phyloP scores from a whole-genome alignment of 2,888 invertebrate genomes.

The Mesorhabditis sp. region DNA sequence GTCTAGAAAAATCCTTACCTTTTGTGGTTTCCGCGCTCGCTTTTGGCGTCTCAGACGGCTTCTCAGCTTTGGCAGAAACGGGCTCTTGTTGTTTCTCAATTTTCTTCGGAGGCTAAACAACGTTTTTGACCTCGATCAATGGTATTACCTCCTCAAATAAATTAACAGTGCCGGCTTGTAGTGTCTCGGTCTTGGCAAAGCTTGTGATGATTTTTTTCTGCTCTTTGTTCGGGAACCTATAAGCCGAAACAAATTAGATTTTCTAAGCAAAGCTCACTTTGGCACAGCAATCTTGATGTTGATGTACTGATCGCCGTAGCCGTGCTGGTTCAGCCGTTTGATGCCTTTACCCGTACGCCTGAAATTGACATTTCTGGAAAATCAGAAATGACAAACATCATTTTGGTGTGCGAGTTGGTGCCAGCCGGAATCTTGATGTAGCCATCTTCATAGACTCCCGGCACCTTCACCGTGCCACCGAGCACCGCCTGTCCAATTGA shows the following conservation, averaged over 20 bases:
- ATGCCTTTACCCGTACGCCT: slow-evolving; percentile 81
- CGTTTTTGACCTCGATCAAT: background rate
- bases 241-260: background rate
- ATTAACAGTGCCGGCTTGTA: background rate
- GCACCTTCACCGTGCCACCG: slow-evolving; percentile 80
- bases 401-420: slow-evolving; percentile 85
- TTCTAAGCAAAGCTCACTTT: slow-evolving; percentile 60
- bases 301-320: slow-evolving; percentile 93
- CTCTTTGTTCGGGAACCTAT: background rate
- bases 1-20: background rate
- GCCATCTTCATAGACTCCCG: slow-evolving; percentile 92
- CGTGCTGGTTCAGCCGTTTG: slow-evolving; percentile 81
- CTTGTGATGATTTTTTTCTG: background rate
- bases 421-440: slow-evolving; percentile 83
- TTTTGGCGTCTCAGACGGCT: background rate
- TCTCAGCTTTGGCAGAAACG: background rate
- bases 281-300: slow-evolving; percentile 85
- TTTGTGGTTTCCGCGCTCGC: background rate
- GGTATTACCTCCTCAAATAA: background rate
- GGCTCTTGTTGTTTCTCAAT: too few relatives aligned
- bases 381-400: slow-evolving; percentile 63
- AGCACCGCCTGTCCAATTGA: slow-evolving; percentile 86
- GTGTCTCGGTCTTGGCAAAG: background rate
- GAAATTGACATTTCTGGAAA: background rate
- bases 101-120: too few relatives aligned